These are phyloP conservation scores for Sigmodon hispidus DNA, from an alignment of 2,113 vertebrate species.

Conservation along the genomic window DNA sequence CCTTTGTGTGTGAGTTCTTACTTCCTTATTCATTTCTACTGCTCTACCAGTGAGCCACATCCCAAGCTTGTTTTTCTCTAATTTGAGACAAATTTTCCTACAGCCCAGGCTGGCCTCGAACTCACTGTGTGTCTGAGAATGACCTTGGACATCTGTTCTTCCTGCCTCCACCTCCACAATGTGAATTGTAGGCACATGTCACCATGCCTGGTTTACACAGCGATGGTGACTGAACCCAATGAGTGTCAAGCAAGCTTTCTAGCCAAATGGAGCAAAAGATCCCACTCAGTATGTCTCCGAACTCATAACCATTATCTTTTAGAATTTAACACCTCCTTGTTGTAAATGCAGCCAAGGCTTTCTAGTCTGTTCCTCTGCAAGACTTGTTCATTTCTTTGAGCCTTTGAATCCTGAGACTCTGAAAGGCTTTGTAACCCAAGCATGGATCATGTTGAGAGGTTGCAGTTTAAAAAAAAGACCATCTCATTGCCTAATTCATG, in stretches of 20 bases:
- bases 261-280: not conserved
- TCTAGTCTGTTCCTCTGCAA: not conserved
- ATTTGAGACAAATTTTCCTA: not conserved
- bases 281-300: not conserved
- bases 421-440: slow-evolving; percentile 52
- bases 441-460: not conserved
- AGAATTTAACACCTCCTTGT: slow-evolving; percentile 64
- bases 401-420: slow-evolving; percentile 55
- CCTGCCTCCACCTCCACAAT: not conserved
- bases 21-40: not conserved
- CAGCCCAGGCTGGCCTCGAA: not conserved
- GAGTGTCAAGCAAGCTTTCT: not conserved
- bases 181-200: too few relatives aligned
- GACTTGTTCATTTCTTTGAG: slow-evolving; percentile 52
- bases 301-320: slow-evolving; percentile 42
- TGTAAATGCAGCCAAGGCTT: slow-evolving; percentile 61
- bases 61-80: not conserved
- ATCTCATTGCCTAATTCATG: not conserved
- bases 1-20: not conserved
- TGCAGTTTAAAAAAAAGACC: not conserved
- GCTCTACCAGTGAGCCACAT: not conserved
- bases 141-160: not conserved
- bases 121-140: not conserved
- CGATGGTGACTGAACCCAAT: too few relatives aligned
- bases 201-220: too few relatives aligned